Evolutionary conservation across 2,113 vertebrate species (phyloP), one percentile per base, ranked within the genome.

Genomic region (Petrocephalus zakoni): DNA sequence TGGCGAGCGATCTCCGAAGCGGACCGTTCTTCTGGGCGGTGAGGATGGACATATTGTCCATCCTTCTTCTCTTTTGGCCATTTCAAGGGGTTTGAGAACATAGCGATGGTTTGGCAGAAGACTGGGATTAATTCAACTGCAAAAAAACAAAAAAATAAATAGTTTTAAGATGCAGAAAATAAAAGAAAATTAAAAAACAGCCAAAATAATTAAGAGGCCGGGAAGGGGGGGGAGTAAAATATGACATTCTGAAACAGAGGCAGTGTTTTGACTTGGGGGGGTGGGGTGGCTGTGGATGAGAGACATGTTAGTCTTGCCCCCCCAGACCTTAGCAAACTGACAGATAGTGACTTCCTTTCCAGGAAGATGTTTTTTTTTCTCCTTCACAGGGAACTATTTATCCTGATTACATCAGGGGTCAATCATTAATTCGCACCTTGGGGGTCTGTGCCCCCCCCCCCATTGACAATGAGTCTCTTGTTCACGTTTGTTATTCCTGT

Each of bases 361-460:
- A 91, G 92, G 91, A 93, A 89, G 93, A 92, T 93, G 93, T 93
- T 94, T 93, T 90, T 78, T 64, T 49, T 81, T 90, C 51, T 53
- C 78, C 93, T 88, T 96, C 92, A 94, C 92, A 91, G 93, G 95
- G 94, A 94, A 93, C 94, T 95, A 95, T 96, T 96, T 95, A 95
- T 96, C 94, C 95, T 95, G 95, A 95, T 95, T 96, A 95, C 95
- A 95, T 95, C 95, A 94, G 95, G 93, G 94, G 94, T 94, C 94
- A 95, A 95, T 96, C 95, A 95, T 96, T 96, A 96, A 96, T 96
- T 96, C 95, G 90, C 95, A 96, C 96, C 95, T 96, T 94, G 94
- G 95, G 95, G 96, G 95, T 95, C 95, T 93, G 19, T 46, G 89
- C 85, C 90, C 88, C 64, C 91, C 89, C 91, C 90, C 91, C 68